Evolutionary conservation across 2,888 invertebrate species (phyloP).

Genomic region (Blastobasis lacticolella): DNA sequence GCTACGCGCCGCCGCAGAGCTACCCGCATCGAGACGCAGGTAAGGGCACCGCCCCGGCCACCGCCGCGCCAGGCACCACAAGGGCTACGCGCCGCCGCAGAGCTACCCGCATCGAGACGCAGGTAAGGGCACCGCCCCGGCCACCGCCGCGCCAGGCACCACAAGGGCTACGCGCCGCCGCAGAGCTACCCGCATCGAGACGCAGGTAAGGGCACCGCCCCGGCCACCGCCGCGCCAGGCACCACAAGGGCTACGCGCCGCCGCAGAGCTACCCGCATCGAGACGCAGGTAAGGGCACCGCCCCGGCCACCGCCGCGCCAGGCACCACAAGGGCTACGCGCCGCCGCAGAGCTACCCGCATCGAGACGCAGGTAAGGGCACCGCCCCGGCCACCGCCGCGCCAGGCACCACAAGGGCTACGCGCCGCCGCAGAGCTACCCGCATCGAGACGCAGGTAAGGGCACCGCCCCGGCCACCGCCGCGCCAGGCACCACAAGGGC

Average conservation of each 20-base stretch:
- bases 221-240: conserved; percentile 28
- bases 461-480: conserved; percentile 22
- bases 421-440: conserved; percentile 36
- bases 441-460: conserved; percentile 47
- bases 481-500: conserved; percentile 44
- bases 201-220: conserved; percentile 39
- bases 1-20: conserved; percentile 40
- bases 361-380: conserved; percentile 45
- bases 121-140: conserved; percentile 36
- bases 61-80: conserved; percentile 38
- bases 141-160: conserved; percentile 31
- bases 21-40: conserved; percentile 47
- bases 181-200: conserved; percentile 38
- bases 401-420: conserved; percentile 51
- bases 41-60: conserved; percentile 35
- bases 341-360: conserved; percentile 33
- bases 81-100: conserved; percentile 45
- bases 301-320: conserved; percentile 26
- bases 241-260: conserved; percentile 52
- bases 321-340: conserved; percentile 54
- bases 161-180: conserved; percentile 51
- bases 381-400: conserved; percentile 23
- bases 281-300: conserved; percentile 43
- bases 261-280: conserved; percentile 35
- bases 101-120: conserved; percentile 40